phyloP scores from a whole-genome alignment of 2,113 vertebrate genomes.

The Equus przewalskii region DNA sequence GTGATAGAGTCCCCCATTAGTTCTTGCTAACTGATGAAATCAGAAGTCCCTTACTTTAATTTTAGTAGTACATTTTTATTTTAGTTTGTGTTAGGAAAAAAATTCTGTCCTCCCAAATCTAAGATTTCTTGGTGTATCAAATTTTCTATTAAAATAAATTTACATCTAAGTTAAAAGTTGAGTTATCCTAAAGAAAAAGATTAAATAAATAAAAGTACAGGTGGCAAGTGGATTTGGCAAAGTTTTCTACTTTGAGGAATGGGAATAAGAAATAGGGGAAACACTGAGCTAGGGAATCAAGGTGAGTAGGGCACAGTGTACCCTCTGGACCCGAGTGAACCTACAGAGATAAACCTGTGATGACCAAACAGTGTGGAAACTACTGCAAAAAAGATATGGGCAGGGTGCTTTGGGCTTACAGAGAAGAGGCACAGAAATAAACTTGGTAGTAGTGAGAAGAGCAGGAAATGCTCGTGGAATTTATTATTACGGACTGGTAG shows the following conservation, averaged over 20 bases:
- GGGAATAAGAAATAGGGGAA: neutral
- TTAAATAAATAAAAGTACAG: neutral
- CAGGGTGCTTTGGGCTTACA: neutral
- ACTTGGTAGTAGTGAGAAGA: neutral
- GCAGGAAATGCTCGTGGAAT: neutral
- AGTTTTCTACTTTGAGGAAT: neutral
- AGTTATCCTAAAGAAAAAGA: conserved; percentile 42
- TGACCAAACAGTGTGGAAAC: neutral
- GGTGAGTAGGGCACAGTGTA: neutral
- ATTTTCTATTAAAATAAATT: conserved; percentile 53
- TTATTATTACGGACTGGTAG: neutral
- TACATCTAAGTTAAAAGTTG: conserved; percentile 21
- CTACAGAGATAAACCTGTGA: neutral
- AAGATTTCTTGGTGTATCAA: conserved; percentile 51
- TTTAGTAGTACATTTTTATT: conserved; percentile 46
- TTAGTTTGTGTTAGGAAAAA: conserved; percentile 43
- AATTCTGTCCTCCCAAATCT: neutral
- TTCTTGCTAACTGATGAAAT: neutral
- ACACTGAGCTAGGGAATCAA: neutral
- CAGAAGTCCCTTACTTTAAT: conserved; percentile 36
- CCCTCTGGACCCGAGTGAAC: neutral
- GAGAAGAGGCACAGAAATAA: neutral
- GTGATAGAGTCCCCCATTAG: neutral
- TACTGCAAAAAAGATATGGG: neutral
- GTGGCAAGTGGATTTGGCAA: neutral